Percentiles rank a stretch among this genome's conserved stretches.
Conservation (phyloP, 2,797 vertebrate genomes). For the Danio jaintianensis region DNA sequence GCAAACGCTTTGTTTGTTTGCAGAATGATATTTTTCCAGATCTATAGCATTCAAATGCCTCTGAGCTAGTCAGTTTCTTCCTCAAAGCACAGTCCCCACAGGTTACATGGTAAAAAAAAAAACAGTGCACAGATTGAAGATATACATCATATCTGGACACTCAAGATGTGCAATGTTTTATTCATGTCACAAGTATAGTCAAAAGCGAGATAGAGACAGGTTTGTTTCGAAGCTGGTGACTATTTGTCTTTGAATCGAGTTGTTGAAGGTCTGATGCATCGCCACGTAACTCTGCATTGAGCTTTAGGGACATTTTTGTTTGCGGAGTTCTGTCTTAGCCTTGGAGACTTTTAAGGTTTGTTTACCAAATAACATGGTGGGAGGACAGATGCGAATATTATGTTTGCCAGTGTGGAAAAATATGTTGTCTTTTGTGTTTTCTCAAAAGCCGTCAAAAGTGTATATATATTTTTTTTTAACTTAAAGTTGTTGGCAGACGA, state of each 20-base stretch:
- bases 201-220: background rate
- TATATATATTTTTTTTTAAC: background rate
- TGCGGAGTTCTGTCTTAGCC: conserved; percentile 11
- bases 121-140: conserved; percentile 23
- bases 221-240: conserved; percentile 6
- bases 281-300: background rate
- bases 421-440: background rate
- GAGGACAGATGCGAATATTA: conserved; percentile 21
- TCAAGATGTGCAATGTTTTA: conserved; percentile 27
- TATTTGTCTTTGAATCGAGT: conserved; percentile 20
- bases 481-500: background rate
- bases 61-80: background rate
- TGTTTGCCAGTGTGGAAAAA: background rate
- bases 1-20: background rate
- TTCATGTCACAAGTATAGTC: conserved; percentile 31
- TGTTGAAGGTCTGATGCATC: conserved; percentile 10
- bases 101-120: conserved; percentile 17
- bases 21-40: background rate
- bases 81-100: background rate
- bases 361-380: conserved; percentile 19
- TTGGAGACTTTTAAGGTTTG: conserved; percentile 23
- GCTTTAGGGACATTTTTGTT: conserved; percentile 6
- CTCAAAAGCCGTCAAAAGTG: background rate
- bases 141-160: conserved; percentile 28
- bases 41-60: background rate